These are phyloP conservation scores for Ceyx melanurus DNA, from an alignment of 2,113 vertebrate species.

Conservation along the genomic window DNA sequence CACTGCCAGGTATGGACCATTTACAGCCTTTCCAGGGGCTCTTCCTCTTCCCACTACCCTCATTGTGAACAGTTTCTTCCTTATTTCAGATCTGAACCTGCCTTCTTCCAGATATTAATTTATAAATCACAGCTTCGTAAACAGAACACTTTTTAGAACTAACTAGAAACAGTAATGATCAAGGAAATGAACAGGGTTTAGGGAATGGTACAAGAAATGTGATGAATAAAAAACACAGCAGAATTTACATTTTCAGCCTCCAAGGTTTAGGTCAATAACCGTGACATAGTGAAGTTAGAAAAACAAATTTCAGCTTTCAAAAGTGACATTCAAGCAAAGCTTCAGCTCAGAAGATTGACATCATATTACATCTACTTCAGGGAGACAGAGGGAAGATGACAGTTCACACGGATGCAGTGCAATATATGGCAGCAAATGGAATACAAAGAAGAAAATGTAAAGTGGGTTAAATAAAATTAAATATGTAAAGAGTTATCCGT, in stretches of 20 bases:
- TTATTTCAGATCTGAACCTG: background rate
- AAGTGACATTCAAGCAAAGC: background rate
- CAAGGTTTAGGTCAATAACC: background rate
- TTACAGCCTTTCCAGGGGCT: background rate
- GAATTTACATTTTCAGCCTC: background rate
- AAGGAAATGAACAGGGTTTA: background rate
- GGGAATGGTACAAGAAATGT: background rate
- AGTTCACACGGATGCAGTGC: background rate
- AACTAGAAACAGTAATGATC: background rate
- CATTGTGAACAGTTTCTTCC: background rate
- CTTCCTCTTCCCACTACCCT: background rate
- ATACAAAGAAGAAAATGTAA: background rate
- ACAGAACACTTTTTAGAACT: background rate
- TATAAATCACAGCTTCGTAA: background rate
- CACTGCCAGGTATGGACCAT: background rate
- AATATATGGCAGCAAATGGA: background rate
- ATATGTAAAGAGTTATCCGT: background rate
- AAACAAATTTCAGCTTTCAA: background rate
- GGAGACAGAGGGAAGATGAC: background rate
- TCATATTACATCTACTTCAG: slow-evolving; percentile 32
- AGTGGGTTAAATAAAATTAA: background rate
- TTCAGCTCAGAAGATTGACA: background rate
- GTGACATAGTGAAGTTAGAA: background rate
- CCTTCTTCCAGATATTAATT: background rate
- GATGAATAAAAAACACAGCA: background rate